phyloP scores from a whole-genome alignment of 2,797 vertebrate species.

The Tympanoctomys barrerae region DNA sequence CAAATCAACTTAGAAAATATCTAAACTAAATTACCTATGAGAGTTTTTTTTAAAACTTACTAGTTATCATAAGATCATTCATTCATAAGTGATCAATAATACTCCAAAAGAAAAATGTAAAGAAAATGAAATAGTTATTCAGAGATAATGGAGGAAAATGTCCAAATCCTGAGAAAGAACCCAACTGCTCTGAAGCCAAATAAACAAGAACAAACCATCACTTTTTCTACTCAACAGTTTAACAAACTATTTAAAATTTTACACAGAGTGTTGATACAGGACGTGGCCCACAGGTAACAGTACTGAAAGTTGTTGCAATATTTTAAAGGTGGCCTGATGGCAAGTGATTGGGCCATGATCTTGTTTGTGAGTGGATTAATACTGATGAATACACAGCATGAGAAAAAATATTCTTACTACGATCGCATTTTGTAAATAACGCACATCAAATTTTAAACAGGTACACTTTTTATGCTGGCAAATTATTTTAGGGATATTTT shows the following conservation, averaged over 20 bases:
- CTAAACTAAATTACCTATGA: neutral
- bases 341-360: too few relatives aligned
- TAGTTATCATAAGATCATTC: neutral
- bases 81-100: slow-evolving; percentile 18
- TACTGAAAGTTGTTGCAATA: too few relatives aligned
- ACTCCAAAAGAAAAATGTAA: neutral
- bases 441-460: neutral
- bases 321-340: too few relatives aligned
- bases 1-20: neutral
- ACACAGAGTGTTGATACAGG: neutral
- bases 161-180: neutral
- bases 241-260: neutral
- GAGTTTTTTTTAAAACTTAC: neutral
- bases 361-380: too few relatives aligned
- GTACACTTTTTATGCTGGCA: neutral
- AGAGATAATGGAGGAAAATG: neutral
- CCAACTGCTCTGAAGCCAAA: neutral
- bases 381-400: neutral
- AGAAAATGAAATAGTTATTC: neutral
- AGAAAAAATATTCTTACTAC: neutral
- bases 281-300: too few relatives aligned
- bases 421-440: neutral
- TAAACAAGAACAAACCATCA: slow-evolving; percentile 21
- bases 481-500: neutral
- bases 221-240: neutral